Evolutionary conservation across 2,113 vertebrate species (phyloP).

Genomic region (Epinephelus lanceolatus): DNA sequence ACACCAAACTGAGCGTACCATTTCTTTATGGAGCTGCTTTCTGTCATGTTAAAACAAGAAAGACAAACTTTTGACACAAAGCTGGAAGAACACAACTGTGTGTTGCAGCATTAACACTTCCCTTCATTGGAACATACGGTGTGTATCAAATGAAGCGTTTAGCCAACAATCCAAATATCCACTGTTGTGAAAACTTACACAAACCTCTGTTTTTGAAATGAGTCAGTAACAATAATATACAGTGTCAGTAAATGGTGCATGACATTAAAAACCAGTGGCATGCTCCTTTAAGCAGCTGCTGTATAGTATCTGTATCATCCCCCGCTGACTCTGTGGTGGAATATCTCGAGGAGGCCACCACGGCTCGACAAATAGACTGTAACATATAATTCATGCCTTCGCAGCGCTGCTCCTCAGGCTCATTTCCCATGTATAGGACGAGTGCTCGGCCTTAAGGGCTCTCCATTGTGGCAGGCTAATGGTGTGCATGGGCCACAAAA

Average conservation of each 20-base stretch:
- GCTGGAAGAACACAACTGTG: no score
- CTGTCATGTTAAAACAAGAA: no score
- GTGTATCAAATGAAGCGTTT: no score
- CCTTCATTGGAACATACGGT: no score
- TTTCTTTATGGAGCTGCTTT: no score
- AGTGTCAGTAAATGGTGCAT: no score
- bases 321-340: not conserved
- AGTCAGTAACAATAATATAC: not conserved
- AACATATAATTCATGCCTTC: constrained; percentile 14
- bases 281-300: constrained; percentile 6
- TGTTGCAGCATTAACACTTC: no score
- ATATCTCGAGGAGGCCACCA: not conserved
- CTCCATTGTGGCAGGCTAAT: constrained; percentile 42
- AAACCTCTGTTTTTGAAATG: not conserved
- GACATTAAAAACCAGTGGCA: not conserved
- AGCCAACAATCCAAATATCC: no score
- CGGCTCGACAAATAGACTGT: not conserved
- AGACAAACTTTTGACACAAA: no score
- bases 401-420: not conserved
- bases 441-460: constrained; percentile 7
- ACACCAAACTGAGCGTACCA: no score
- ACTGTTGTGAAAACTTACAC: no score
- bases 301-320: not conserved
- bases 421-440: not conserved
- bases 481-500: constrained; percentile 44